These are phyloP conservation scores for Rhinoderma darwinii DNA, from an alignment of 2,113 vertebrate genomes.

Conservation along the genomic window DNA sequence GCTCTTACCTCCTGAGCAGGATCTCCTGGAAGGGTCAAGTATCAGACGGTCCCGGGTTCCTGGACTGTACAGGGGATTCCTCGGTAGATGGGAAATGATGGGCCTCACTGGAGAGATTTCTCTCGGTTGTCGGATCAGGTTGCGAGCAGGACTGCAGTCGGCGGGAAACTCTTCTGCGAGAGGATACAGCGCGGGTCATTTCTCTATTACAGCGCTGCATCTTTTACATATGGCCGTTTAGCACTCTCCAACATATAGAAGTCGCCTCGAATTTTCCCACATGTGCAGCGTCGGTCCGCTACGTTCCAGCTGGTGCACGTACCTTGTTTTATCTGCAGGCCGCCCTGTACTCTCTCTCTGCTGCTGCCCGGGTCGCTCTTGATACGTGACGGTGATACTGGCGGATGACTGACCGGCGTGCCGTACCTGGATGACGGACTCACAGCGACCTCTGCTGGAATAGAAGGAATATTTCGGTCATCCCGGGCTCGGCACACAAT, in stretches of 20 bases:
- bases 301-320: background rate
- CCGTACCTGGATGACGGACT: background rate
- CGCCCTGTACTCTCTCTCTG: background rate
- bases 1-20: background rate
- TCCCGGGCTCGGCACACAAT: background rate
- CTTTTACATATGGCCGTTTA: too few species aligned
- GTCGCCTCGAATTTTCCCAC: too few species aligned
- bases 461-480: background rate
- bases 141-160: background rate
- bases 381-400: background rate
- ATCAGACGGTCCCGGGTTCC: background rate
- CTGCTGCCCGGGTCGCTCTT: background rate
- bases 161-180: background rate
- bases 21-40: background rate
- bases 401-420: background rate
- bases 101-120: background rate
- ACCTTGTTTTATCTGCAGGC: conserved; percentile 36
- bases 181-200: background rate
- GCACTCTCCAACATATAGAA: too few species aligned
- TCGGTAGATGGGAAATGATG: background rate
- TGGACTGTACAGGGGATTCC: background rate
- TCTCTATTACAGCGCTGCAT: background rate
- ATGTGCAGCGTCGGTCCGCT: too few species aligned
- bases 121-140: background rate
- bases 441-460: conserved; percentile 32